Percentiles rank a stretch among this genome's conserved stretches.
Conservation (phyloP, 2,888 invertebrate genomes). For the Atethmia centrago region DNA sequence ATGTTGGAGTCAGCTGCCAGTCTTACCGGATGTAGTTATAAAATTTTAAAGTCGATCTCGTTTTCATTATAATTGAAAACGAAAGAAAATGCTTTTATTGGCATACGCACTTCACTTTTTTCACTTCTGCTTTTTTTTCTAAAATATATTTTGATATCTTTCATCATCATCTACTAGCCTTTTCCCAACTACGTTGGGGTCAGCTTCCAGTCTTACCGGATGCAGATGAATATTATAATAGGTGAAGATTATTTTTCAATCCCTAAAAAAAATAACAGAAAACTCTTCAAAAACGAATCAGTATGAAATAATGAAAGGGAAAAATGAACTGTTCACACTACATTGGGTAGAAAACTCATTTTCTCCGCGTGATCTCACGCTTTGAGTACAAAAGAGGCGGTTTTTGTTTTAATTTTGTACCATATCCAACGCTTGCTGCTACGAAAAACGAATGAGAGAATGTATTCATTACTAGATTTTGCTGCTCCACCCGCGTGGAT, state of each 20-base stretch:
- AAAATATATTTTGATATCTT: not conserved
- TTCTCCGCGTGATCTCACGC: constrained; percentile 68
- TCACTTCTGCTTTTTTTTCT: not conserved
- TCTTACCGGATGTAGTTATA: not conserved
- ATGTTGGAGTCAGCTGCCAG: not conserved
- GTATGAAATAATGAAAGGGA: constrained; percentile 11
- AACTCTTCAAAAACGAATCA: constrained; percentile 18
- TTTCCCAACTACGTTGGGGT: not conserved
- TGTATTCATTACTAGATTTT: constrained; percentile 11
- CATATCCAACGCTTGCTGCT: constrained; percentile 10
- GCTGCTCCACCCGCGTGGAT: not conserved
- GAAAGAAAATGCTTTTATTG: not conserved
- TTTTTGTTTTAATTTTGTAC: constrained; percentile 68
- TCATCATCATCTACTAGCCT: not conserved
- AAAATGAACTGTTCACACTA: constrained; percentile 60
- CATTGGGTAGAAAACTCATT: constrained; percentile 71
- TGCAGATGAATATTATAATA: too few species aligned
- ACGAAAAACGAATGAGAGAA: constrained; percentile 15
- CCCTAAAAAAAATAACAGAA: not conserved
- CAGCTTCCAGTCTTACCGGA: not conserved
- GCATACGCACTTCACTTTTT: not conserved
- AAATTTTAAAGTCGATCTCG: not conserved
- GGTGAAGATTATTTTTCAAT: not conserved
- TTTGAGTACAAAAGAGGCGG: constrained; percentile 69
- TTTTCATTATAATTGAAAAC: not conserved